Base-by-base conservation (phyloP, 2,797 vertebrate genomes). In the Parauchenoglanis punctatus region DNA sequence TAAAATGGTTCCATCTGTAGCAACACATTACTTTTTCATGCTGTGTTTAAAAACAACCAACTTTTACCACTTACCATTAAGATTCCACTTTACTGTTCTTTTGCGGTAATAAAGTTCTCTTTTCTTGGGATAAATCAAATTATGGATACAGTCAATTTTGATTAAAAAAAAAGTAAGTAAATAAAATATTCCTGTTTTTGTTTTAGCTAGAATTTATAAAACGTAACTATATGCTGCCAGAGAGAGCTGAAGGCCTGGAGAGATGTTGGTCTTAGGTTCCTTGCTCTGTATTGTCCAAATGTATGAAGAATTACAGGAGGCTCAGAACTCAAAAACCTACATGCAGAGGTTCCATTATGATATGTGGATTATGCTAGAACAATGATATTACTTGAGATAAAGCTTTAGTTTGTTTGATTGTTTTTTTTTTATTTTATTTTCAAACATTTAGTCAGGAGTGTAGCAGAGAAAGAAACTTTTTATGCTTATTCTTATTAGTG, bases 1-100 rank as follows among this genome's bases (percentile, higher is more conserved):
- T 80, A 40, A 91, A 90, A 90, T 76, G 4, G 4, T 56, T 63
- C 72, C 75, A 15, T 73, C 54, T 87, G 78, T 20, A 73, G n/a
- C 67, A 25, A 81, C 20, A 10, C 11, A 25, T 86, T 49, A 49
- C 6, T 7, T 25, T 80, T 68, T 58, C 31, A 35, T 56, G 76
- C 28, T 12, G 2, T 77, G 12, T 76, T 77, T 52, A 63, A 49
- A 54, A 77, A 1, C 20, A 7, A 11, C 11, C 11, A 23, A 23
- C 11, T 23, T 28, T 81, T 31, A 59, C 54, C 13, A n/a, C 3
- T 75, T 46, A 17, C 4, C 20, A n/a, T 54, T 15, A 73, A 10
- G 40, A 77, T 31, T 28, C 3, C 6, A 17, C 11, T 17, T 63
- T 61, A 44, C 20, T n/a, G 78, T n/a, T 63, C 23, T 44, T 81